Base-by-base conservation (phyloP, 1,140 invertebrate genomes). In the Colletes gigas region DNA sequence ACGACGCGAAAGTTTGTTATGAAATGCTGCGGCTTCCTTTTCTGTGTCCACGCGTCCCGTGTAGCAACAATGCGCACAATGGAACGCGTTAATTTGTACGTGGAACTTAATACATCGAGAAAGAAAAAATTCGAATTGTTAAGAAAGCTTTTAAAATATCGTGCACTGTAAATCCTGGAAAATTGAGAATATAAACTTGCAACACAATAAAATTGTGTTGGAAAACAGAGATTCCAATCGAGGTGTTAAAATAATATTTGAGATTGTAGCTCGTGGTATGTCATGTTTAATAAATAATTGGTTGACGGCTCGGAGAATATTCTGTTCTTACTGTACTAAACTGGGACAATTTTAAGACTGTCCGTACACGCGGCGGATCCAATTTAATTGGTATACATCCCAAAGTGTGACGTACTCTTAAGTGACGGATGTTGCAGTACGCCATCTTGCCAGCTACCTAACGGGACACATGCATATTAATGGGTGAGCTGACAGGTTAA, bases 401-500 rank as follows among this genome's bases (percentile, higher is more conserved):
- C 66, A 41, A 50, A 60, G 65, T 69, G 21, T 15, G 17, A 8
- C 12, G 19, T 14, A 55, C 60, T 66, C 63, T 73, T 63, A 65
- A 65, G 41, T 63, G 62, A 57, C 44, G 57, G 70, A 74, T 50
- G 70, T 47, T 71, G 21, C 19, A 41, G 47, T 15, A 19, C 41
- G 70, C 70, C 78, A 79, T 73, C 69, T 73, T 79, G 60, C 68
- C 68, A 17, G 76, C n/a, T 63, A 59, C 41, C 78, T 17, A 79
- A 47, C 69, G 17, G 50, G 78, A 73, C 54, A 50, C 47, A 59
- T 79, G 70, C 78, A 74, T 79, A 73, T 79, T 79, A 79, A 79
- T 79, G n/a, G 69, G 39, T 73, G 62, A 74, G 78, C 62, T 79
- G 78, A 74, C 78, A 79, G 78, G 72, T 65, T 79, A 79, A 79